phyloP scores from a whole-genome alignment of 2,888 invertebrate genomes.

The Caradrina clavipalpis region DNA sequence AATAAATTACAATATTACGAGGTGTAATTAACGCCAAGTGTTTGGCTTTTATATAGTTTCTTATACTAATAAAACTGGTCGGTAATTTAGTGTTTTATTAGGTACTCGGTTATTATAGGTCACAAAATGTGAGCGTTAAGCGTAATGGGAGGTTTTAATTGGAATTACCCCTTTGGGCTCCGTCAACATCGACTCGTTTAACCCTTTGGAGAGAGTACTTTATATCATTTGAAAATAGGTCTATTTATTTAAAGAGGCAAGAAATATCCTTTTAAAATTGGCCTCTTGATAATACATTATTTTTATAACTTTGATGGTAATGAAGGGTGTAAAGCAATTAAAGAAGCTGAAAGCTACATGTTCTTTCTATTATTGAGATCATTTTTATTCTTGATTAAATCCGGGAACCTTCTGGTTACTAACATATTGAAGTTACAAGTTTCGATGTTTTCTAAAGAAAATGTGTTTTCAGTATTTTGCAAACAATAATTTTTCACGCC shows the following conservation, averaged over 20 bases:
- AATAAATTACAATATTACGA: slow-evolving; percentile 66
- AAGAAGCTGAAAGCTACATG: too few species aligned
- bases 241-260: slow-evolving; percentile 3
- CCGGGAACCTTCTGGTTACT: too few species aligned
- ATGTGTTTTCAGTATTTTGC: too few species aligned
- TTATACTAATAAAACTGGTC: slow-evolving; percentile 62
- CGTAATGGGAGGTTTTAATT: slow-evolving; percentile 48
- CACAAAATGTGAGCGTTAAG: slow-evolving; percentile 47
- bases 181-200: slow-evolving; percentile 30
- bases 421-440: too few species aligned
- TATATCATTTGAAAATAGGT: slow-evolving; percentile 7
- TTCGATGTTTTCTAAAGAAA: too few species aligned
- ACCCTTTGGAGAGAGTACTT: slow-evolving; percentile 22
- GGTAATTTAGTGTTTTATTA: slow-evolving; percentile 57
- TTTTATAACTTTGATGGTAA: neutral
- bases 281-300: slow-evolving; percentile 7
- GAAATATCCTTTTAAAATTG: slow-evolving; percentile 6
- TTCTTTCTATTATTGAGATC: too few species aligned
- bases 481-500: too few species aligned
- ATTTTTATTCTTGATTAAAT: too few species aligned
- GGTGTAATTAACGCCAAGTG: slow-evolving; percentile 62
- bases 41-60: slow-evolving; percentile 65
- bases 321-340: too few species aligned
- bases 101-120: slow-evolving; percentile 47
- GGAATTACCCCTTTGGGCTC: slow-evolving; percentile 49